A percentile compares a stretch with the other conserved stretches of the same genome.
Conservation (phyloP, 30 jellyfish, hydroid and myxozoan species). For the Hydractinia symbiolongicarpus region DNA sequence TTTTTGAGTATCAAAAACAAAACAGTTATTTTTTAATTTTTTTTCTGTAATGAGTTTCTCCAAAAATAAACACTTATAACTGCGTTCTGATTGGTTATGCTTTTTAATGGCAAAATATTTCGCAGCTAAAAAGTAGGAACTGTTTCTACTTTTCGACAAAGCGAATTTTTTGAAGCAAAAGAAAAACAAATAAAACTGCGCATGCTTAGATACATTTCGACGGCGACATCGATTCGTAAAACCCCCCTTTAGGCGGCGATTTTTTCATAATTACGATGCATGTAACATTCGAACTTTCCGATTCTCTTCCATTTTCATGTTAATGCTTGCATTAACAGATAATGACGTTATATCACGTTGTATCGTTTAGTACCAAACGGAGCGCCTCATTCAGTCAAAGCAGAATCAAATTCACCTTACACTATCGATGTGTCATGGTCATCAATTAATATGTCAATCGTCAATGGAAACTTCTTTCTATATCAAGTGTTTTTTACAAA, state of each 20-base stretch:
- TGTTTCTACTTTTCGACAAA: too few relatives aligned
- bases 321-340: background rate
- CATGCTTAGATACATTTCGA: too few relatives aligned
- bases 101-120: too few relatives aligned
- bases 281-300: background rate
- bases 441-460: background rate
- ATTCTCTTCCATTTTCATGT: background rate
- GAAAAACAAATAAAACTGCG: too few relatives aligned
- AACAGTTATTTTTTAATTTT: too few relatives aligned
- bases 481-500: slow-evolving; percentile 9
- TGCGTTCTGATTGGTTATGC: too few relatives aligned
- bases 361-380: slow-evolving; percentile 4
- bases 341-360: background rate
- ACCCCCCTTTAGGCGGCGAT: background rate
- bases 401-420: background rate
- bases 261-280: background rate
- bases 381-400: background rate
- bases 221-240: too few relatives aligned
- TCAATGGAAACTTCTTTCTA: slow-evolving; percentile 11
- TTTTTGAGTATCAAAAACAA: too few relatives aligned
- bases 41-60: too few relatives aligned
- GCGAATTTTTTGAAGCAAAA: too few relatives aligned
- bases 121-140: too few relatives aligned
- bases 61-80: too few relatives aligned
- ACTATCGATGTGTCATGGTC: slow-evolving; percentile 9